Evolutionary conservation across 2,888 invertebrate genomes (phyloP), one percentile per base, ranked within the genome.

Genomic region (Pristionchus mayeri): DNA sequence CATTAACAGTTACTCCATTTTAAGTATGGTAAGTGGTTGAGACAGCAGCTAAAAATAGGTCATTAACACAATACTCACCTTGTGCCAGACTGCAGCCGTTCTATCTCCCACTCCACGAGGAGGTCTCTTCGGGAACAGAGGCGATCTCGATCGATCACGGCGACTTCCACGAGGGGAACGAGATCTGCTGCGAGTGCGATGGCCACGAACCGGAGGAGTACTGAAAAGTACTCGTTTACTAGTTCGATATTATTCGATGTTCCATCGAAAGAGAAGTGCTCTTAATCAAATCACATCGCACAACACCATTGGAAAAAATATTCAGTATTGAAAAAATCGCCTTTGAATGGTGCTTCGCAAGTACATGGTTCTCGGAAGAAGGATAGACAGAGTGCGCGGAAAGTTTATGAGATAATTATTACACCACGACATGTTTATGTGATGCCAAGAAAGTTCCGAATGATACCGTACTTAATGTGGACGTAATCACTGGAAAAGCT

Each of bases 111-210:
- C 81, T 18, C 81, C 81, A 63, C 81, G 60, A 21, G 81, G 81
- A 24, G 81, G 81, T 52, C 63, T 50, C n/a, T 37, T 60, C 44
- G 81, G 48, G 81, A 82, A 82, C 30, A 63, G 60, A 21, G 81
- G 81, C 21, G 81, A 82, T 30, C 81, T 30, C 13, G 67, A 54
- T 18, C 86, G 67, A 50, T 85, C 78, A 16, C 84, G 60, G 34
- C 88, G 81, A 27, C 85, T 40, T 18, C 85, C 81, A 34, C 84
- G 71, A 21, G 78, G 86, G 3, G 86, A 85, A 52, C 85, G 85
- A 34, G 87, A 87, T 48, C 87, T 87, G 30, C 86, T 85, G 30
- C 87, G 79, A 24, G 63, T 54, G 67, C 85, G 85, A 18, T 50
- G 76, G 21, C 30, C 30, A 40, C 76, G 76, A 30, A 78, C 76